Conservation (phyloP, 2,888 invertebrate genomes). For the Lissonota sp. region DNA sequence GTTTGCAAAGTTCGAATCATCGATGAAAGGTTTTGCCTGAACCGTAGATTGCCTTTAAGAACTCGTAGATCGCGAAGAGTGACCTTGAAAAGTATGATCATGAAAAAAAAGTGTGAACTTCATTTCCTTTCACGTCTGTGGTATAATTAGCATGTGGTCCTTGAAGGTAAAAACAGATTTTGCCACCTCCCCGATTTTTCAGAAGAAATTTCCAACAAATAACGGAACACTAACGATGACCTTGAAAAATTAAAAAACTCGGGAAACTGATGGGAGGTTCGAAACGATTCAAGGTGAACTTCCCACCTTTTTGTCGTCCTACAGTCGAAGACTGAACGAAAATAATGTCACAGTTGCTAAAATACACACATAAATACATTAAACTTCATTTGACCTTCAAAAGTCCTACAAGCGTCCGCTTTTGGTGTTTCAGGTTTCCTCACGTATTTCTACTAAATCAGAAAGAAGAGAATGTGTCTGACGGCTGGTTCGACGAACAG, state of each 20-base stretch:
- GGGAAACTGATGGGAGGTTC: constrained; percentile 21
- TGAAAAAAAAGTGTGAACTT: not conserved
- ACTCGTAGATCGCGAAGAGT: not conserved
- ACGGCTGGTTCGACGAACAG: constrained; percentile 38
- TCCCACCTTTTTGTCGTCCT: not conserved
- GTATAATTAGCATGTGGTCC: not conserved
- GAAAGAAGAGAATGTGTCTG: constrained; percentile 19
- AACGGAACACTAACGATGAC: not conserved
- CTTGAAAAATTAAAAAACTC: constrained; percentile 25
- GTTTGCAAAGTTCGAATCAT: not conserved
- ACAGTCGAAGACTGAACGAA: not conserved
- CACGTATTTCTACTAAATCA: constrained; percentile 65
- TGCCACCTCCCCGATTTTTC: not conserved
- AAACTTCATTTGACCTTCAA: constrained; percentile 32
- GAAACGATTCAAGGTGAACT: constrained; percentile 43
- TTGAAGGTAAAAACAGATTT: not conserved
- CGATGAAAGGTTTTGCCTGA: not conserved
- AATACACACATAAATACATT: not conserved
- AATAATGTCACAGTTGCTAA: not conserved
- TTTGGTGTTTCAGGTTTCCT: constrained; percentile 67
- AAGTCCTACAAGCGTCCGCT: constrained; percentile 31
- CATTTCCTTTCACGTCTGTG: not conserved
- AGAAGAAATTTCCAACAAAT: not conserved
- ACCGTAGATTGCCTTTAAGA: not conserved
- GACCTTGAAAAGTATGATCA: constrained; percentile 36